Percentiles rank a stretch among this genome's conserved stretches.
Conservation (phyloP, 2,113 vertebrate species). For the Aphyosemion australe region DNA sequence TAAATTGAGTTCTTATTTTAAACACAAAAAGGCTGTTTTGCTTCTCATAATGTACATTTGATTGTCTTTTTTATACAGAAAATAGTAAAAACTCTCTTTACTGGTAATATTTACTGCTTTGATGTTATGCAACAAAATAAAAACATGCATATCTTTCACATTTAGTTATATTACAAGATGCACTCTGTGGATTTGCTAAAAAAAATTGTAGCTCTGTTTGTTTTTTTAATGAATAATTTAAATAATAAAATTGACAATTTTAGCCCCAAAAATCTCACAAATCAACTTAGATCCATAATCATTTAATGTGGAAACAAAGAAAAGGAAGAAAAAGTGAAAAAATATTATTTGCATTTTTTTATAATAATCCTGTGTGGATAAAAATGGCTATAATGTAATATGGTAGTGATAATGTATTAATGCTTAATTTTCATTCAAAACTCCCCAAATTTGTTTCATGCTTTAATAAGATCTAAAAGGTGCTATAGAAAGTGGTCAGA, state of each 20-base stretch:
- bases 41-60: constrained; percentile 86
- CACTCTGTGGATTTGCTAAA: constrained; percentile 54
- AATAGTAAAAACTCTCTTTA: constrained; percentile 79
- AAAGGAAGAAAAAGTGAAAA: too few species aligned
- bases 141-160: constrained; percentile 57
- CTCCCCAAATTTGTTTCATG: too few species aligned
- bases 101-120: constrained; percentile 84
- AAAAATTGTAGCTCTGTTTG: constrained; percentile 61
- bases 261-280: constrained; percentile 30
- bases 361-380: too few species aligned
- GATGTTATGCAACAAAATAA: constrained; percentile 65
- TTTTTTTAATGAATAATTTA: constrained; percentile 25
- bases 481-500: too few species aligned
- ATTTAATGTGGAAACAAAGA: background rate
- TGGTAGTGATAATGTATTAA: too few species aligned
- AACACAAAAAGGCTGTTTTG: constrained; percentile 89
- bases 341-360: too few species aligned
- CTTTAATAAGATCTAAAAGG: too few species aligned
- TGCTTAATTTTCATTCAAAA: too few species aligned
- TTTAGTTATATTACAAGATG: constrained; percentile 57
- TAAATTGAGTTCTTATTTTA: constrained; percentile 98
- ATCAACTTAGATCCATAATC: constrained; percentile 33
- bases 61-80: constrained; percentile 84
- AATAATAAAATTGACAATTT: constrained; percentile 41
- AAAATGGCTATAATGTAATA: too few species aligned